A percentile compares a stretch with the other conserved stretches of the same genome.
Conservation (phyloP, 35 echinoderm and acorn worm species). For the Nesometra sesokonis region DNA sequence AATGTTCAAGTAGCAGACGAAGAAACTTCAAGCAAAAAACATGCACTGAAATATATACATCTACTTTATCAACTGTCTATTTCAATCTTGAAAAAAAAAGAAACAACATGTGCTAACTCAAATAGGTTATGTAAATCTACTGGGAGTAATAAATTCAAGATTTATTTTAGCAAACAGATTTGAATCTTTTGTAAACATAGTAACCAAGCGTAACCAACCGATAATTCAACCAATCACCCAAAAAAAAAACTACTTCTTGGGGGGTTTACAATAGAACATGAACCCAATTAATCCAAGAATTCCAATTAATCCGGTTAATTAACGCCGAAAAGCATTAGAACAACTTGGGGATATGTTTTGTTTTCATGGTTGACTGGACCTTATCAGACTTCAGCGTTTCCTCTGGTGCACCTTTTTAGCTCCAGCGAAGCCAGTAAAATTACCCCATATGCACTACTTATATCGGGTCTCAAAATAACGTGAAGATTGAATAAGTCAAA, state of each 20-base stretch:
- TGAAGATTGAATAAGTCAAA: not conserved
- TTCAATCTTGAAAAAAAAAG: too few relatives aligned
- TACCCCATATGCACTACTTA: not conserved
- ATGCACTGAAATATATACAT: not conserved
- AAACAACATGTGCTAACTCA: too few relatives aligned
- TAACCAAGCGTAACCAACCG: not conserved
- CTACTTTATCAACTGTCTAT: not conserved
- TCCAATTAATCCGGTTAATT: not conserved
- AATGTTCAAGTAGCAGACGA: too few relatives aligned
- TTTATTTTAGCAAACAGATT: too few relatives aligned
- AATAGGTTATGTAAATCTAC: too few relatives aligned
- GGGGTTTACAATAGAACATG: not conserved
- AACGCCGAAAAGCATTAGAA: not conserved
- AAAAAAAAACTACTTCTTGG: not conserved
- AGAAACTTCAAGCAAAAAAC: not conserved
- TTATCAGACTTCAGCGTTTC: not conserved
- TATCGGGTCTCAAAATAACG: too few relatives aligned
- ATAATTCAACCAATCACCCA: not conserved
- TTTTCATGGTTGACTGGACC: not conserved
- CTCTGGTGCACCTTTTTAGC: not conserved
- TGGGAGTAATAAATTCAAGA: too few relatives aligned
- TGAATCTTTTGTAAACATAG: not conserved
- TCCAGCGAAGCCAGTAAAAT: not conserved
- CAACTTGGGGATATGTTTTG: not conserved
- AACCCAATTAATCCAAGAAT: not conserved